Percentiles rank a stretch among this genome's conserved stretches.
These are phyloP conservation scores for Drosophila infuscata DNA, from an alignment of 2,888 invertebrate species.

Conservation along the genomic window DNA sequence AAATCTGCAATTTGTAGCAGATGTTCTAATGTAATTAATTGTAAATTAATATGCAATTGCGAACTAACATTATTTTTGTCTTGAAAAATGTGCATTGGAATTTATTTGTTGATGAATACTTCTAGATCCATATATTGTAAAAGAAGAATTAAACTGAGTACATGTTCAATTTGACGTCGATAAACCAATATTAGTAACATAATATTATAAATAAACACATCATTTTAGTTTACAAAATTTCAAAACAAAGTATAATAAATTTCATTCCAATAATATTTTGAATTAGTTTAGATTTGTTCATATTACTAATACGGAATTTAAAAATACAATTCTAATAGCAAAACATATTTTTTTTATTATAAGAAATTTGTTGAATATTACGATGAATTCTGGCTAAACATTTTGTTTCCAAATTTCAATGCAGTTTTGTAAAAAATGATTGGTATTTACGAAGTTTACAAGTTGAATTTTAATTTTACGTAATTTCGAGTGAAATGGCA, in stretches of 20 bases:
- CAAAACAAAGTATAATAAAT: not conserved
- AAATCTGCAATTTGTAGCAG: not conserved
- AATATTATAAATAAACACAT: not conserved
- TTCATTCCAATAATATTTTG: not conserved
- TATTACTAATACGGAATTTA: not conserved
- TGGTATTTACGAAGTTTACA: not conserved
- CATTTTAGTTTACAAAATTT: not conserved
- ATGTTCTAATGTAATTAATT: not conserved
- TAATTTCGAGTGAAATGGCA: not conserved
- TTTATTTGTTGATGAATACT: too few relatives aligned
- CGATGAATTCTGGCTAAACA: not conserved
- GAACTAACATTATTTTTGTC: not conserved
- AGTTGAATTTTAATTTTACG: not conserved
- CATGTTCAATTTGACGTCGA: not conserved
- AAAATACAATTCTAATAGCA: not conserved
- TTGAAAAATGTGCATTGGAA: too few relatives aligned
- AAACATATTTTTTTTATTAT: not conserved
- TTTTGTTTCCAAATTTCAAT: not conserved
- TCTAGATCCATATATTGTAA: not conserved
- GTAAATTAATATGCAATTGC: not conserved
- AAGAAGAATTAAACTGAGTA: not conserved
- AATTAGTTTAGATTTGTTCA: not conserved
- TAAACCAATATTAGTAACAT: too few relatives aligned
- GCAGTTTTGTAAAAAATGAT: not conserved
- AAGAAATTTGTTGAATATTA: not conserved